phyloP scores from a whole-genome alignment of 2,113 vertebrate genomes.

The Sus scrofa region DNA sequence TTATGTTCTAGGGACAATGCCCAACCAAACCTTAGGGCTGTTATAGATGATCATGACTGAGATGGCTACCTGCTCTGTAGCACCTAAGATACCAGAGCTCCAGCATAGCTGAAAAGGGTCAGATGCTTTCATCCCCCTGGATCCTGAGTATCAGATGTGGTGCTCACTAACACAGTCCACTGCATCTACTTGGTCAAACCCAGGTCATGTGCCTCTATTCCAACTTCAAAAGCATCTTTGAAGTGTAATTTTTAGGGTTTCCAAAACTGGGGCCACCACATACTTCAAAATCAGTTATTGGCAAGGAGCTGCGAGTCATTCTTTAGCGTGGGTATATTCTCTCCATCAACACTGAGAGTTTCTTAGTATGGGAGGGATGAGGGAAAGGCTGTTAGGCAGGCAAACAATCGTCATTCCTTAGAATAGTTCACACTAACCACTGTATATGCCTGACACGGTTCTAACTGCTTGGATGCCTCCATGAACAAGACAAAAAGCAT shows the following conservation, averaged over 20 bases:
- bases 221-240: not conserved
- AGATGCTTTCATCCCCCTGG: not conserved
- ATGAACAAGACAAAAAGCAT: not conserved
- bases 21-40: not conserved
- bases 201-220: not conserved
- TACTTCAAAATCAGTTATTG: not conserved
- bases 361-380: not conserved
- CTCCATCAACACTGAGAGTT: not conserved
- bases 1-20: not conserved
- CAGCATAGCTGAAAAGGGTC: not conserved
- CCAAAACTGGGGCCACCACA: not conserved
- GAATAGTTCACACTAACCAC: not conserved
- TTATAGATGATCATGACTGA: too few species aligned
- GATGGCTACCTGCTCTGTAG: not conserved
- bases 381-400: not conserved
- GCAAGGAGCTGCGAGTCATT: not conserved
- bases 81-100: not conserved
- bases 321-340: not conserved
- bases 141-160: not conserved
- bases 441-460: not conserved
- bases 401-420: not conserved
- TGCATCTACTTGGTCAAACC: not conserved
- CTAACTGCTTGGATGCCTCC: not conserved
- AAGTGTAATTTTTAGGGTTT: not conserved
- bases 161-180: not conserved